Evolutionary conservation across 2,113 vertebrate genomes (phyloP).

Genomic region (Brachirus orientalis): DNA sequence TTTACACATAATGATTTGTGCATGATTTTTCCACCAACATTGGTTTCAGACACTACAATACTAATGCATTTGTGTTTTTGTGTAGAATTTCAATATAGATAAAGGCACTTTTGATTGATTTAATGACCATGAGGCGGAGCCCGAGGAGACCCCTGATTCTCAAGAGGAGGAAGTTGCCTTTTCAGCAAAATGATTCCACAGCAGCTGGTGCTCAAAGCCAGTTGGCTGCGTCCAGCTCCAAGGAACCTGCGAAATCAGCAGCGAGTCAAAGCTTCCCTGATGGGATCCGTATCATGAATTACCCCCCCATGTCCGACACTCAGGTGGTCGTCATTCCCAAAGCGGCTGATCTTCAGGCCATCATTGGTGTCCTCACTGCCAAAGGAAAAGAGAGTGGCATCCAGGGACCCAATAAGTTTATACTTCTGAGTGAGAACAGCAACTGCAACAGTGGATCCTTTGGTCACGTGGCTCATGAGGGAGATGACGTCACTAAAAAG

Average conservation of each 20-base stretch:
- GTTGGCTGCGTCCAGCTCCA: constrained; percentile 14
- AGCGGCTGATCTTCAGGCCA: constrained; percentile 86
- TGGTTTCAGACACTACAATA: too few species aligned
- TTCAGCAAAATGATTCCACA: constrained; percentile 73
- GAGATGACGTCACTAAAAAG: not conserved
- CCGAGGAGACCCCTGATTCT: constrained; percentile 94
- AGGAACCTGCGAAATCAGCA: constrained; percentile 30
- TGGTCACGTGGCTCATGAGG: constrained; percentile 11
- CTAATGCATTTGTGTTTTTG: constrained; percentile 4
- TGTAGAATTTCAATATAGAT: constrained; percentile 42
- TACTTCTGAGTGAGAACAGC: constrained; percentile 85
- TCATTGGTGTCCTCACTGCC: constrained; percentile 89
- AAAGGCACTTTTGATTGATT: constrained; percentile 49
- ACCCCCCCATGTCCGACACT: constrained; percentile 88
- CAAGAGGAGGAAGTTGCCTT: constrained; percentile 88
- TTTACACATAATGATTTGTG: too few species aligned
- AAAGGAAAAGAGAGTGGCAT: constrained; percentile 90
- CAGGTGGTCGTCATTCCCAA: constrained; percentile 90
- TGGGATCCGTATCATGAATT: constrained; percentile 88
- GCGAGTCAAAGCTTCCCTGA: constrained; percentile 77
- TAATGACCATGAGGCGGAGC: constrained; percentile 90
- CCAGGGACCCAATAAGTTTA: constrained; percentile 92
- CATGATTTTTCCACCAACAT: too few species aligned
- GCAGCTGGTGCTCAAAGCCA: constrained; percentile 52
- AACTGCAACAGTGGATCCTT: constrained; percentile 21